phyloP scores from a whole-genome alignment of 2,888 invertebrate species.

The Timandra comae region DNA sequence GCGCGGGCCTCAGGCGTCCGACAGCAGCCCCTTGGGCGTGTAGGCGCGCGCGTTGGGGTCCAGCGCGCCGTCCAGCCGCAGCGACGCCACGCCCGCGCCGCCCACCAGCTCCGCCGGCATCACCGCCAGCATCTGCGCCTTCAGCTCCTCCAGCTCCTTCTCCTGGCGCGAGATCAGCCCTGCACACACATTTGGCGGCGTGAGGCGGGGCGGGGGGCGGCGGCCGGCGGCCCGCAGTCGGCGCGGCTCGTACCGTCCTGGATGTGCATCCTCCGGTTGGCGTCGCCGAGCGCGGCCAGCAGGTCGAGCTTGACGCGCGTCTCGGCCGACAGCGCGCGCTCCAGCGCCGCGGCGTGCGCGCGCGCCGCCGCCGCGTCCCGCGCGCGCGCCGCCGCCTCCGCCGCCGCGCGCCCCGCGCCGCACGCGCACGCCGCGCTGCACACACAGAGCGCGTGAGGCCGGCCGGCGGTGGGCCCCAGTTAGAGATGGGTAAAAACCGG shows the following conservation, averaged over 20 bases:
- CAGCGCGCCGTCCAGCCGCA: conserved; percentile 65
- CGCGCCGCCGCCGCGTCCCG: conserved; percentile 69
- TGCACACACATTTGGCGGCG: too few relatives aligned
- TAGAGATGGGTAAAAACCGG: too few relatives aligned
- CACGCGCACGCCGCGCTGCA: too few relatives aligned
- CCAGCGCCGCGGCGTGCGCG: conserved; percentile 92
- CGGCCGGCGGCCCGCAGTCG: too few relatives aligned
- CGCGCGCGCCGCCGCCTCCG: conserved; percentile 77
- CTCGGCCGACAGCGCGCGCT: conserved; percentile 96
- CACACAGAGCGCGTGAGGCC: too few relatives aligned
- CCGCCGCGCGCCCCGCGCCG: conserved; percentile 13
- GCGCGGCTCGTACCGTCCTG: conserved; percentile 83
- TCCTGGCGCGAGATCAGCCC: conserved; percentile 90
- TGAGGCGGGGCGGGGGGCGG: too few relatives aligned
- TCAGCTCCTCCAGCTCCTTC: conserved; percentile 93
- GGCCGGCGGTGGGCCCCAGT: too few relatives aligned
- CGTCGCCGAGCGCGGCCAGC: conserved; percentile 97
- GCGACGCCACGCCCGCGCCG: conserved; percentile 34
- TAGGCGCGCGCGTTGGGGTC: conserved; percentile 96
- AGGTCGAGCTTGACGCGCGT: conserved; percentile 98
- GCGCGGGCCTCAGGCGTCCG: conserved; percentile 43
- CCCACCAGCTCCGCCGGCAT: conserved; percentile 83
- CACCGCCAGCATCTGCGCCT: conserved; percentile 95
- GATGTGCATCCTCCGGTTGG: conserved; percentile 91
- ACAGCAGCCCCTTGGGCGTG: conserved; percentile 84